Base-by-base conservation (phyloP, 2,888 invertebrate species). In the Drosophila anomelani region DNA sequence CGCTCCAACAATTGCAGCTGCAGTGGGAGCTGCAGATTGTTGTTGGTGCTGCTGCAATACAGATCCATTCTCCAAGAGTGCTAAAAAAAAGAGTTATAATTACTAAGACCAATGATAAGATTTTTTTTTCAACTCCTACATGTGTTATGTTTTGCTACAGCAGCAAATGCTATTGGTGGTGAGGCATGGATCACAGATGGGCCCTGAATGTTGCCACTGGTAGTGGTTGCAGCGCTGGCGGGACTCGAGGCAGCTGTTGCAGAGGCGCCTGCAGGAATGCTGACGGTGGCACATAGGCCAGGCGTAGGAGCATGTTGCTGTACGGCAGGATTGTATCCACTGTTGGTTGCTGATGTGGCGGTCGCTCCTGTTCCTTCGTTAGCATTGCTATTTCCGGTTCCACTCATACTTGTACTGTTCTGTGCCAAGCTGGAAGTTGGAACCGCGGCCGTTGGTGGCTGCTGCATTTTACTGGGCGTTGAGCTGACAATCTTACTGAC, bases 131-230 rank as follows among this genome's bases (percentile, higher is more conserved):
- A 4, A 23, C 15, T 80, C 92, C 69, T 91, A 93, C 93, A 93
- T 92, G 93, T 92, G 79, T 91, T 93, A 88, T 93, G 92, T 91
- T 93, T 93, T 78, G 95, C 95, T 84, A 95, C 95, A 39, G 95
- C 94, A 74, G 95, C 95, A 93, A 95, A 95, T 91, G 93, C 93
- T 90, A 92, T 92, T 88, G 92, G 91, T 88, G 92, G 90, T 80
- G 91, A 92, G 76, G 92, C 87, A 91, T 91, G 92, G 90, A 92
- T 93, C 91, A 92, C 92, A 92, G 92, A 91, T 91, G 91, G 92
- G 88, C 90, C 91, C 92, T 92, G 92, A 91, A 91, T 90, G 90
- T 86, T 89, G 62, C 78, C 84, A 78, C 75, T 69, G 39, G 49
- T 75, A 75, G 73, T 57, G 56, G 34, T 53, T 62, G 80, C 63